Evolutionary conservation across 2,797 vertebrate species (phyloP), one percentile per base, ranked within the genome.

Genomic region (Poecilia wingei): DNA sequence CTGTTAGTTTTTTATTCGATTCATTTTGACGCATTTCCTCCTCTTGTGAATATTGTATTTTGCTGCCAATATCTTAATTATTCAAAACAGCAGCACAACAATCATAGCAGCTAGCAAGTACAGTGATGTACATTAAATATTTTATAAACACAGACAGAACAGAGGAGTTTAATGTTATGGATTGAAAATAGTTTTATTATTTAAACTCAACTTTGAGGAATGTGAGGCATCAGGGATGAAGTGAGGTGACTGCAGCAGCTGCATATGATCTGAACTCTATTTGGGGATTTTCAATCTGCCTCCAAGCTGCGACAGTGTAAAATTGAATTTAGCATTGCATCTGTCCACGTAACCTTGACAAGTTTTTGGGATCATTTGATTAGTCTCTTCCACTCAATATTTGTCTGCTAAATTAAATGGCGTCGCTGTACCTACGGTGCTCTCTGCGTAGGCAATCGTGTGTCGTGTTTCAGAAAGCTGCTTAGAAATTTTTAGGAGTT

Each of bases 341-440:
- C 88, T 90, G 83, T 89, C 91, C 82, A 72, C 64, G 76, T 93
- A 95, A 93, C 94, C 93, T 95, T 95, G 93, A 92, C 92, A 90
- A 87, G 91, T 92, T 91, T 95, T 93, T 86, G 80, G 88, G 94
- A 92, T 94, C 89, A 94, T 93, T 91, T 90, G 88, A 95, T 95
- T 93, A 94, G 88, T 92, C 84, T 79, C 82, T 66, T 72, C 79
- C 83, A 86, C 87, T 92, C 92, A 92, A 93, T 93, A 92, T 77
- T 69, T 86, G 86, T 92, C 87, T 76, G 75, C 84, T 88, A 86
- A 61, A 85, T 94, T 94, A 92, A 92, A 95, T 92, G 84, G 79
- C 88, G 88, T 93, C 82, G 86, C 75, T 61, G 57, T 72, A 76
- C 53, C 68, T 69, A 66, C 55, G 49, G 76, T 57, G 41, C 31